Base-by-base conservation (phyloP, 2,113 vertebrate species). In the Lanius ludovicianus region DNA sequence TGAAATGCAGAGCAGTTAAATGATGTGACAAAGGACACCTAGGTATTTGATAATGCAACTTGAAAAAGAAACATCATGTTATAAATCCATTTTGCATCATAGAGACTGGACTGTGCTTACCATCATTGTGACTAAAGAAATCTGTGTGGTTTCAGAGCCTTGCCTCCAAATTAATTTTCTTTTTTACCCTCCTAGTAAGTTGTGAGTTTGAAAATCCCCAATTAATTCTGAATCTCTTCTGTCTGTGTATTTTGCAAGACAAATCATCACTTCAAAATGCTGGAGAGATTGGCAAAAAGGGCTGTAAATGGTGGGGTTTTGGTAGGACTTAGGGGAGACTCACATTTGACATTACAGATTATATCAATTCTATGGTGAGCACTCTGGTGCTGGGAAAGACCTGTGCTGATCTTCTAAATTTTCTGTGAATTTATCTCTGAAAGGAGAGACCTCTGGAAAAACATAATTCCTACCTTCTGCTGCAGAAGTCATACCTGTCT, bases 11-110 rank as follows among this genome's bases (percentile, higher is more conserved):
- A 87, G 57, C 92, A 89, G 83, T 95, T 96, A 90, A 92, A 80
- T 83, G 84, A 79, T 93, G 84, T 93, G 81, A 79, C 93, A 79
- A 93, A 90, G 89, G 86, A 87, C 88, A 93, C 94, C 79, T 59
- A 69, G 76, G 85, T 88, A 96, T 96, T 96, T 87, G 81, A 93
- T 95, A 93, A 87, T 84, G 84, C 68, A 92, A 94, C 94, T 89
- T 93, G 91, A 96, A 95, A 96, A 95, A 95, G 93, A 87, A 95
- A 91, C 62, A 87, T 80, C 53, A 50, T 65, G 77, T 89, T 96
- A 91, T 94, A 73, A 91, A 95, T 96, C 85, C 7, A 56, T 91
- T 96, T 87, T 86, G 57, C 85, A 89, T 69, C 84, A 60, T 65
- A 65, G 62, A 68, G 41, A 64, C 49, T 82, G 67, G 63, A 78